Evolutionary conservation across 1,140 invertebrate species (phyloP), one percentile per base, ranked within the genome.

Genomic region (Lasioglossum albipes): DNA sequence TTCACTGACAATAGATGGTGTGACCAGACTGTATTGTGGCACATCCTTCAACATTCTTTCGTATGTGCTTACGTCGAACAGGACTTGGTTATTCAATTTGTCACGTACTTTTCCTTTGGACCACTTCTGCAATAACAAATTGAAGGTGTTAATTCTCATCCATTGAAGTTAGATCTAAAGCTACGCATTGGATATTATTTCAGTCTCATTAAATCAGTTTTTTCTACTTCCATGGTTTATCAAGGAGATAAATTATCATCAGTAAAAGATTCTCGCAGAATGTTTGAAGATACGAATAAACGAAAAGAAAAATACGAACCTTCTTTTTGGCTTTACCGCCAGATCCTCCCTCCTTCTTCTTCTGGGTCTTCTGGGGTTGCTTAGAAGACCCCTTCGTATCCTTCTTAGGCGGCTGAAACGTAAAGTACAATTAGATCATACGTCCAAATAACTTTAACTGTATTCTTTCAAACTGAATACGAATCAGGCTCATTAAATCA

Each of bases 51-150:
- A 95, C 73, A 99, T 94, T 94, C 99, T 99, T 80, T 99, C 99
- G 93, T 99, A 99, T 18, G 99, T 99, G 22, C 96, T 95, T 93
- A 99, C 98, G 91, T 99, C 99, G 91, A 99, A 99, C 78, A 99
- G 95, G 64, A 99, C 98, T 93, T 99, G 96, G 93, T 99, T 99
- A 96, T 99, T 99, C 91, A 99, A 95, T 95, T 99, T 99, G 93
- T 99, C 99, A 92, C 99, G 96, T 84, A 99, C 98, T 97, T 99
- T 99, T 97, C 98, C 99, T 95, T 99, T 99, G 82, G 98, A 99
- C 99, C 99, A 99, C 97, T 99, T 99, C 98, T 99, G 94, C 94
- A 96, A 82, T 71, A 77, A 90, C 77, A 91, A 81, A 79, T 64
- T 20, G 36, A 31, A 31, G 31, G 57, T 9, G 64, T 2, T 3